These are phyloP conservation scores for Synaphobranchus kaupii DNA, from an alignment of 2,797 vertebrate genomes.

Conservation along the genomic window DNA sequence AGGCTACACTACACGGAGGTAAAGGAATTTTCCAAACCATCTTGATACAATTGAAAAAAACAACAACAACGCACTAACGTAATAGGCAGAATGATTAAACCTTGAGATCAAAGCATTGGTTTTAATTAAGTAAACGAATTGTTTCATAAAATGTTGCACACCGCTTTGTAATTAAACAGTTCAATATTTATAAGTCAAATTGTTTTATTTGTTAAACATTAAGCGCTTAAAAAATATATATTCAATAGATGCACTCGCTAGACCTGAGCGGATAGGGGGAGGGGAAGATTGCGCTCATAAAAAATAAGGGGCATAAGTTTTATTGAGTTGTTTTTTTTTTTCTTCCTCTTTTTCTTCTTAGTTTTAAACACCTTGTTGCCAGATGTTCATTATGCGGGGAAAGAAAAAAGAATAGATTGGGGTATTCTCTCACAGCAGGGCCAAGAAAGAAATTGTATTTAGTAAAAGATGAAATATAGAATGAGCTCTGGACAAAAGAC, in stretches of 20 bases:
- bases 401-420: constrained; percentile 41
- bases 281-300: constrained; percentile 58
- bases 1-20: constrained; percentile 36
- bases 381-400: constrained; percentile 72
- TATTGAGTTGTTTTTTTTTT: constrained; percentile 62
- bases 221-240: constrained; percentile 54
- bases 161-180: constrained; percentile 71
- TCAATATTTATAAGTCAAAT: constrained; percentile 69
- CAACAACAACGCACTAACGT: constrained; percentile 65
- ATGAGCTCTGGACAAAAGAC: neutral
- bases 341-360: constrained; percentile 38
- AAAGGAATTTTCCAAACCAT: constrained; percentile 66
- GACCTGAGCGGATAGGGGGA: constrained; percentile 53
- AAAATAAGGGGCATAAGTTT: constrained; percentile 63
- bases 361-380: constrained; percentile 64
- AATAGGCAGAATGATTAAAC: constrained; percentile 78
- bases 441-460: constrained; percentile 31
- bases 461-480: constrained; percentile 17
- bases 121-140: constrained; percentile 73
- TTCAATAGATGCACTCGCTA: constrained; percentile 53
- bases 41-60: constrained; percentile 70
- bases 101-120: constrained; percentile 74
- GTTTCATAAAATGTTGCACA: constrained; percentile 73
- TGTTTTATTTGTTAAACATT: constrained; percentile 69
- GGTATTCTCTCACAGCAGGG: constrained; percentile 44